These are phyloP conservation scores for Syngnathoides biaculeatus DNA, from an alignment of 2,113 vertebrate genomes.

Conservation along the genomic window DNA sequence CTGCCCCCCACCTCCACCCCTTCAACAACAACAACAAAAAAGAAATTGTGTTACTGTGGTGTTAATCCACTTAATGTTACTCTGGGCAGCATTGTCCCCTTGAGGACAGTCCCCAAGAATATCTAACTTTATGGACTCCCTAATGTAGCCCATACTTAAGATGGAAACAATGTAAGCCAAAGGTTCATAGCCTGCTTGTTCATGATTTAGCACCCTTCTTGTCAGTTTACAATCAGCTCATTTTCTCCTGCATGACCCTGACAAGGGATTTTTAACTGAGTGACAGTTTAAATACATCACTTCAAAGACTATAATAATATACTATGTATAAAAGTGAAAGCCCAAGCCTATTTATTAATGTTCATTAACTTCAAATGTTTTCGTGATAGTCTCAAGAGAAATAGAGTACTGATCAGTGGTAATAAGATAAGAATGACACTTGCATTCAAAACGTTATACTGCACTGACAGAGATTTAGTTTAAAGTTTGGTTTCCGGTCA, in stretches of 20 bases:
- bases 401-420: not conserved
- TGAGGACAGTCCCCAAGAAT: slow-evolving; percentile 37
- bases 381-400: not conserved
- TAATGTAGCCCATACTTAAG: slow-evolving; percentile 11
- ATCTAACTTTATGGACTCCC: slow-evolving; percentile 31
- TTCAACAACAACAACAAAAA: slow-evolving; percentile 12
- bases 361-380: not conserved
- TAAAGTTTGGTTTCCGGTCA: no score
- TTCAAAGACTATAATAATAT: slow-evolving; percentile 4
- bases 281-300: slow-evolving; percentile 7
- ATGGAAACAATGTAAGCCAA: slow-evolving; percentile 17
- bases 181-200: slow-evolving; percentile 44
- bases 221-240: slow-evolving; percentile 35
- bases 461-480: no score
- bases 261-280: slow-evolving; percentile 3
- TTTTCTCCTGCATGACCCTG: slow-evolving; percentile 14
- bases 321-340: not conserved
- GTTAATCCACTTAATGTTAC: slow-evolving; percentile 22
- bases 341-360: not conserved
- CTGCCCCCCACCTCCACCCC: no score
- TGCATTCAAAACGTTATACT: not conserved
- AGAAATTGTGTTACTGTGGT: slow-evolving; percentile 15
- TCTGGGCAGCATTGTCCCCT: slow-evolving; percentile 14
- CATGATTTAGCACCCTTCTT: slow-evolving; percentile 39
- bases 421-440: not conserved